Conservation (phyloP, 1,140 invertebrate species). For the Akabosia matsudoensis region DNA sequence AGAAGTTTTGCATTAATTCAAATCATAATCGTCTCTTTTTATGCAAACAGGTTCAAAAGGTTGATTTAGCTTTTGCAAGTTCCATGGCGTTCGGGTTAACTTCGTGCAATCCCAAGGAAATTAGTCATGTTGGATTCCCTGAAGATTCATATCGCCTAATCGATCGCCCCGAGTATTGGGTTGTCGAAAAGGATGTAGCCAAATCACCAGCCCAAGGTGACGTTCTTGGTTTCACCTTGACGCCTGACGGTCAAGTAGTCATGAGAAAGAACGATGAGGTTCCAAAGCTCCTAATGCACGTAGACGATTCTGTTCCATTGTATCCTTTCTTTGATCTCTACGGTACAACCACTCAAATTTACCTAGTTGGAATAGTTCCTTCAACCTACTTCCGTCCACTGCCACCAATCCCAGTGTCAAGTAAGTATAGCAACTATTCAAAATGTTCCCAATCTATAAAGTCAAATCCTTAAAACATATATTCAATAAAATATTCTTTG, state of each 20-base stretch:
- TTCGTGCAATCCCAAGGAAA: constrained; percentile 77
- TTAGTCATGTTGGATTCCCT: constrained; percentile 74
- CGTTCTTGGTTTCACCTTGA: constrained; percentile 83
- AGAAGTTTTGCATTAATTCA: constrained; percentile 8
- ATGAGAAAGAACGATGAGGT: constrained; percentile 82
- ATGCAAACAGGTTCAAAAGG: constrained; percentile 56
- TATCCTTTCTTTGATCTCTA: constrained; percentile 97
- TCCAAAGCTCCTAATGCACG: constrained; percentile 83
- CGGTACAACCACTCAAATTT: constrained; percentile 83
- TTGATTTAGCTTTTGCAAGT: constrained; percentile 80
- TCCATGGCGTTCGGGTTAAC: constrained; percentile 88
- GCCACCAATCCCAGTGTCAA: not conserved
- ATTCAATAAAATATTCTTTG: too few species aligned
- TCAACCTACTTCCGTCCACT: not conserved
- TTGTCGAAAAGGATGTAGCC: constrained; percentile 88
- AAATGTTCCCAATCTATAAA: too few species aligned
- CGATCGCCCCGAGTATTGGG: constrained; percentile 96
- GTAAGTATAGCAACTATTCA: too few species aligned
- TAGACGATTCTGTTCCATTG: constrained; percentile 80
- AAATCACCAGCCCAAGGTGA: constrained; percentile 77
- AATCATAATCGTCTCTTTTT: not conserved
- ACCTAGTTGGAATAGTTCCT: constrained; percentile 8
- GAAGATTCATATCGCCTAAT: constrained; percentile 88
- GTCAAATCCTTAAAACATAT: too few species aligned
- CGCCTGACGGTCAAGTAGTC: constrained; percentile 76